Evolutionary conservation across 2,888 invertebrate species (phyloP).

Genomic region (Ochropleura plecta): DNA sequence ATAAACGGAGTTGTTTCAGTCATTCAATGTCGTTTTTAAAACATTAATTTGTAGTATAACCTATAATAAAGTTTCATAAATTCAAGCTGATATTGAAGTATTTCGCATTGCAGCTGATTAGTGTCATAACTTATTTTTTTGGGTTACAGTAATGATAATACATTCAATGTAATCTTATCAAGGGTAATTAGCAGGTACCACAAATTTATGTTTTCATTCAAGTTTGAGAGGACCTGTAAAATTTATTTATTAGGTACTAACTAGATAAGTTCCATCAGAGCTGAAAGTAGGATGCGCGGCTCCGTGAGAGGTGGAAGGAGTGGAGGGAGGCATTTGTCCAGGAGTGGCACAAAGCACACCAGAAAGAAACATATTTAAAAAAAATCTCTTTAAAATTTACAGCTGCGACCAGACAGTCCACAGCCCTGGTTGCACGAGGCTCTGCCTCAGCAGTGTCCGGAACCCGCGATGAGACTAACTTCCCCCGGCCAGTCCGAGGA

Average conservation of each 20-base stretch:
- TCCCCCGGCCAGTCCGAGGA: slow-evolving; percentile 93
- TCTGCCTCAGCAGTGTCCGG: slow-evolving; percentile 88
- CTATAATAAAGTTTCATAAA: slow-evolving; percentile 32
- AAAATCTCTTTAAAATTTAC: slow-evolving; percentile 53
- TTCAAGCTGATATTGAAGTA: slow-evolving; percentile 32
- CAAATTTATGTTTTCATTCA: background rate
- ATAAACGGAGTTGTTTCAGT: background rate
- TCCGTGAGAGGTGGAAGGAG: no score
- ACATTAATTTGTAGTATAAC: slow-evolving; percentile 40
- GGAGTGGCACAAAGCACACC: no score
- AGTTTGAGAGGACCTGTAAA: background rate
- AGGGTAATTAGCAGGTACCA: no score
- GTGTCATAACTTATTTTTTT: background rate
- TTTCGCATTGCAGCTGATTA: slow-evolving; percentile 33
- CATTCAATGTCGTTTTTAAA: background rate
- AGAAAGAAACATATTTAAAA: background rate
- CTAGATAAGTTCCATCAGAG: no score
- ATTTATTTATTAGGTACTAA: no score
- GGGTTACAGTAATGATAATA: background rate
- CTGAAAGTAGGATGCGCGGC: no score
- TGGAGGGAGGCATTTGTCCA: no score
- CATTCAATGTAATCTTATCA: background rate
- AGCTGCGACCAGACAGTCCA: slow-evolving; percentile 87
- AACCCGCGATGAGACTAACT: slow-evolving; percentile 93
- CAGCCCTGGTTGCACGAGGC: slow-evolving; percentile 89